Evolutionary conservation across 2,888 invertebrate species (phyloP).

Genomic region (Pantelozetes paolii): DNA sequence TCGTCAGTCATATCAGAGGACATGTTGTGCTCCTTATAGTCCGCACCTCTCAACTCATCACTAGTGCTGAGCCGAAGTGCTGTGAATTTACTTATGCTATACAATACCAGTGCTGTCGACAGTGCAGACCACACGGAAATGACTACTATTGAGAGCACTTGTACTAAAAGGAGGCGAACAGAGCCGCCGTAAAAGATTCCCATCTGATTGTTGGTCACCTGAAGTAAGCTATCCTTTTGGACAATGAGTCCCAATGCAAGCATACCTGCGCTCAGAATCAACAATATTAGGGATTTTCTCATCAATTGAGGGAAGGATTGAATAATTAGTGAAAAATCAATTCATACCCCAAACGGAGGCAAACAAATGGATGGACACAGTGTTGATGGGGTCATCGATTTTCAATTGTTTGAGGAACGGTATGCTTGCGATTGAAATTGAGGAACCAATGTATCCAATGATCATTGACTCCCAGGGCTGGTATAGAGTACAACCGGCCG

Average conservation of each 20-base stretch:
- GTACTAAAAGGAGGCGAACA: slow-evolving; percentile 79
- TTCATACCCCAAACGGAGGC: slow-evolving; percentile 47
- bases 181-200: slow-evolving; percentile 66
- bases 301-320: background rate
- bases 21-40: slow-evolving; percentile 78
- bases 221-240: slow-evolving; percentile 43
- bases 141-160: slow-evolving; percentile 67
- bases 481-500: slow-evolving; percentile 60
- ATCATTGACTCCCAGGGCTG: slow-evolving; percentile 79
- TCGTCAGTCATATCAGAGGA: slow-evolving; percentile 10
- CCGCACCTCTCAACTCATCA: slow-evolving; percentile 81
- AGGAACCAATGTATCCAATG: slow-evolving; percentile 73
- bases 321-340: background rate
- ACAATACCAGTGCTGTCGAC: slow-evolving; percentile 57
- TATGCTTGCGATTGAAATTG: slow-evolving; percentile 66
- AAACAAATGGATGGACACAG: slow-evolving; percentile 77
- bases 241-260: slow-evolving; percentile 45
- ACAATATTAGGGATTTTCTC: too few relatives aligned
- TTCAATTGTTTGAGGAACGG: slow-evolving; percentile 71
- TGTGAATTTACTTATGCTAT: slow-evolving; percentile 67
- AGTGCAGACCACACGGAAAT: slow-evolving; percentile 69
- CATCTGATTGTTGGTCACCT: slow-evolving; percentile 51
- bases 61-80: slow-evolving; percentile 79
- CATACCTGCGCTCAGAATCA: slow-evolving; percentile 42
- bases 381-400: slow-evolving; percentile 87